phyloP scores from a whole-genome alignment of 2,888 invertebrate species.

The Dicyrtoma fusca region DNA sequence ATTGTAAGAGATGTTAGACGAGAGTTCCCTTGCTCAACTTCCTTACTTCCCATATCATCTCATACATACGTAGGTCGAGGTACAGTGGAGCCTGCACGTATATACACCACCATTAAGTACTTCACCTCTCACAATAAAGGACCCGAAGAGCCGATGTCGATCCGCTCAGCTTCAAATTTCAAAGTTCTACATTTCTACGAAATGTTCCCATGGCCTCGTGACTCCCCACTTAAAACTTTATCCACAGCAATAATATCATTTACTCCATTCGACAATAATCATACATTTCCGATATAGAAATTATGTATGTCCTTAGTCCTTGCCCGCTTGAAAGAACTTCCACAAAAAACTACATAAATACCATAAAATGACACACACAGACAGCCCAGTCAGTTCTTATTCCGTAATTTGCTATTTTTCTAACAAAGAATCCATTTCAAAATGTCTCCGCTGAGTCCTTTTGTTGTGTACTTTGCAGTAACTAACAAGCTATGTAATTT shows the following conservation, averaged over 20 bases:
- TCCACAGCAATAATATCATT: slow-evolving; percentile 28
- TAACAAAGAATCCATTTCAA: slow-evolving; percentile 16
- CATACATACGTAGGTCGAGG: neutral
- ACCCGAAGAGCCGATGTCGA: slow-evolving; percentile 39
- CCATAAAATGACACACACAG: too few relatives aligned
- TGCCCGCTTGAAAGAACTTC: too few relatives aligned
- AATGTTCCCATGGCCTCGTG: slow-evolving; percentile 48
- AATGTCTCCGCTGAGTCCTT: neutral
- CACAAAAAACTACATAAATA: too few relatives aligned
- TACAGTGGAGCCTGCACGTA: neutral
- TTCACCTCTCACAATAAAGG: slow-evolving; percentile 40
- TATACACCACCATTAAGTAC: neutral
- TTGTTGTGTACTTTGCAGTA: too few relatives aligned
- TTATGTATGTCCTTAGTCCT: neutral
- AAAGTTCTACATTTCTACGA: slow-evolving; percentile 40
- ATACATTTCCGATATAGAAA: slow-evolving; percentile 7
- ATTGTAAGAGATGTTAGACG: neutral
- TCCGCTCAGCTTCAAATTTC: slow-evolving; percentile 45
- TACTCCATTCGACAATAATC: slow-evolving; percentile 29
- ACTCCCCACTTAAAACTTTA: slow-evolving; percentile 34
- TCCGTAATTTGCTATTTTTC: too few relatives aligned
- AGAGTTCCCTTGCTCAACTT: neutral
- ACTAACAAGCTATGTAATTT: too few relatives aligned
- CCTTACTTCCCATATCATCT: neutral
- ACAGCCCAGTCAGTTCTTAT: too few relatives aligned